Evolutionary conservation across 2,797 vertebrate species (phyloP).

Genomic region (Labroides dimidiatus): DNA sequence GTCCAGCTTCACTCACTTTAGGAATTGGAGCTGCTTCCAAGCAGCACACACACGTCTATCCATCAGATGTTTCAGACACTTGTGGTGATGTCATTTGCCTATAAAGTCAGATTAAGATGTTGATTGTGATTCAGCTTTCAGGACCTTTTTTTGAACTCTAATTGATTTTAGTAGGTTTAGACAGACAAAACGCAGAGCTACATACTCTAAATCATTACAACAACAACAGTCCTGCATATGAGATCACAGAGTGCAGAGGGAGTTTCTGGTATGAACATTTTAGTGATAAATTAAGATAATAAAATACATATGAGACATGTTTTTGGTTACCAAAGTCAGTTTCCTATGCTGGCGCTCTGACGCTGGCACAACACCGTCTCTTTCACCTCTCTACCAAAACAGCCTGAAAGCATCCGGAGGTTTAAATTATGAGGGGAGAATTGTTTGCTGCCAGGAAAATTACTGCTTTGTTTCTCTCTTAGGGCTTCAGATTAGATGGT

Average conservation of each 20-base stretch:
- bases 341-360: constrained; percentile 12
- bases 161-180: no score
- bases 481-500: constrained; percentile 23
- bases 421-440: constrained; percentile 47
- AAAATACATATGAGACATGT: neutral
- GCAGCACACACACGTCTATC: no score
- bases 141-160: no score
- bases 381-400: constrained; percentile 22
- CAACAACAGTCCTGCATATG: constrained; percentile 1
- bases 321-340: neutral
- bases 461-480: constrained; percentile 48
- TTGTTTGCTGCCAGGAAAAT: constrained; percentile 60
- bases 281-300: neutral
- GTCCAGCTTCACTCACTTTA: no score
- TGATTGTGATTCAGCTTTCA: no score
- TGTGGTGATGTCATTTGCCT: no score
- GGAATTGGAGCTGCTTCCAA: no score
- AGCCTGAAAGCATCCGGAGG: neutral
- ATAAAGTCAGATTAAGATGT: no score
- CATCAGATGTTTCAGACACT: no score
- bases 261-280: constrained; percentile 12
- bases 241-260: neutral
- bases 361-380: constrained; percentile 28
- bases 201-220: no score
- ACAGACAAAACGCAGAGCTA: no score